Conservation (phyloP, 2,797 vertebrate genomes). For the Acanthiza pusilla region DNA sequence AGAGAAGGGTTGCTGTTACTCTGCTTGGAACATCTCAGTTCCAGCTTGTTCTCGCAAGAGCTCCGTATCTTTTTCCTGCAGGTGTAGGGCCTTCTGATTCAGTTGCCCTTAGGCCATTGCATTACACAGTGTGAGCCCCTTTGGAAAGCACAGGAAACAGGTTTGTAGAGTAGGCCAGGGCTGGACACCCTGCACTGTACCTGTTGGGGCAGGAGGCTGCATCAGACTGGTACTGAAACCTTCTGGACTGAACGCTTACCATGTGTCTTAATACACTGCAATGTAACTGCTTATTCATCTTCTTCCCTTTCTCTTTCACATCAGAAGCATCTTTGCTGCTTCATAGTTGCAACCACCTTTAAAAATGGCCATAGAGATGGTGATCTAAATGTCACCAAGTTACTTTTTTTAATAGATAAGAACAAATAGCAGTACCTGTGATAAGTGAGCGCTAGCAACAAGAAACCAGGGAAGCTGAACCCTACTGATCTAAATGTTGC, state of each 20-base stretch:
- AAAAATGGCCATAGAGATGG: not conserved
- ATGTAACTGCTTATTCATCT: not conserved
- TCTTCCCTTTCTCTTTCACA: not conserved
- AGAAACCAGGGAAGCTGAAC: not conserved
- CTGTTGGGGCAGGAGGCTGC: not conserved
- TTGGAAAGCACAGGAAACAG: not conserved
- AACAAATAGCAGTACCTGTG: not conserved
- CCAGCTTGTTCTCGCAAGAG: not conserved
- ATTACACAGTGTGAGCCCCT: fast-evolving
- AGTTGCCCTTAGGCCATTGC: not conserved
- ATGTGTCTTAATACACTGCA: not conserved
- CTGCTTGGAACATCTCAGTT: not conserved
- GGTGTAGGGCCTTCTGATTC: not conserved
- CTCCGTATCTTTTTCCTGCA: not conserved
- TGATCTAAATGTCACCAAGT: not conserved
- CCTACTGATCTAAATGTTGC: not conserved
- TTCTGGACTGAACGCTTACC: not conserved
- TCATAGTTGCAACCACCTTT: not conserved
- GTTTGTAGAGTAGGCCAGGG: not conserved
- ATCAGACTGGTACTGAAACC: not conserved
- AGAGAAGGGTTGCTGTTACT: not conserved
- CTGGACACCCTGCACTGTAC: not conserved
- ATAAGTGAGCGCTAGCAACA: not conserved
- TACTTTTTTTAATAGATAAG: not conserved
- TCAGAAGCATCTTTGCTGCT: not conserved